phyloP scores from a whole-genome alignment of 2,113 vertebrate genomes.

The Narcine bancroftii region DNA sequence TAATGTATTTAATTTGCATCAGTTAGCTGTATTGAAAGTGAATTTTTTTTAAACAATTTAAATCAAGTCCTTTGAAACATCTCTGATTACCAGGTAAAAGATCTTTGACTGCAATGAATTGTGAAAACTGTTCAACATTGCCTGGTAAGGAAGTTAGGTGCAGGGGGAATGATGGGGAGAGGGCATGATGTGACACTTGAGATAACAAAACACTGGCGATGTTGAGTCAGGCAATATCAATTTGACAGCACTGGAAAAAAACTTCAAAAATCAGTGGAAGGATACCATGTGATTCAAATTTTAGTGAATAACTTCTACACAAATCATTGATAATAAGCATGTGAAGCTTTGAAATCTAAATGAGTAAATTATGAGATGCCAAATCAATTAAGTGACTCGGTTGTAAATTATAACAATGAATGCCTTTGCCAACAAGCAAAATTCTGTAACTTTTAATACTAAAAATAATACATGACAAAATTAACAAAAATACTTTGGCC shows the following conservation, averaged over 20 bases:
- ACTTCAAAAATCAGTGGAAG: neutral
- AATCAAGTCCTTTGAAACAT: no score
- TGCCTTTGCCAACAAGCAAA: neutral
- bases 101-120: no score
- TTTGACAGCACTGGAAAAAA: neutral
- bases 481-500: constrained; percentile 9
- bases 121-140: no score
- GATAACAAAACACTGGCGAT: no score
- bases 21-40: no score
- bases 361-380: constrained; percentile 13
- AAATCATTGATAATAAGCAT: constrained; percentile 10
- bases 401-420: constrained; percentile 12
- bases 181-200: no score
- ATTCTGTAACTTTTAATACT: neutral
- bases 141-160: no score
- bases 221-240: neutral
- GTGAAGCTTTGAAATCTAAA: neutral
- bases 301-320: neutral
- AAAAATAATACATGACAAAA: neutral
- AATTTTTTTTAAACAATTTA: no score
- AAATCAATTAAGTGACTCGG: neutral
- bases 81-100: no score
- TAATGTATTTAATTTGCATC: no score
- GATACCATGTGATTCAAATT: neutral
- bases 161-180: no score